Conservation (phyloP, 1,140 invertebrate species). For the Zelostemma sp. region DNA sequence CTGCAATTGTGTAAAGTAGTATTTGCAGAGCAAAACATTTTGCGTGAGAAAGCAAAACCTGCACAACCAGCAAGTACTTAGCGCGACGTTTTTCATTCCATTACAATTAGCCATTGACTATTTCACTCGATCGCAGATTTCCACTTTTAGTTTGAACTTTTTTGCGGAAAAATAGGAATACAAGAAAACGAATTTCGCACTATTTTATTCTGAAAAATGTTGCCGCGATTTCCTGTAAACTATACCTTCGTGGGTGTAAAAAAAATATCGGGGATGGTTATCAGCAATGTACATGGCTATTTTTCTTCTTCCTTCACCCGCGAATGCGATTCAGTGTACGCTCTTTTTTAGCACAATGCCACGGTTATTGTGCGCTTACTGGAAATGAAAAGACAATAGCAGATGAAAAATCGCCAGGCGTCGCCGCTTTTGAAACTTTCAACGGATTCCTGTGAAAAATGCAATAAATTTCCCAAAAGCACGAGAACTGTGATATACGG, state of each 20-base stretch:
- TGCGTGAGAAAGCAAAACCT: neutral
- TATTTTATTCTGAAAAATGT: neutral
- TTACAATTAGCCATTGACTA: neutral
- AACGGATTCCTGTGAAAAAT: constrained; percentile 45
- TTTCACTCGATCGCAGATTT: neutral
- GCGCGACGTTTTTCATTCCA: too few relatives aligned
- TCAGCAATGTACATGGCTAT: constrained; percentile 22
- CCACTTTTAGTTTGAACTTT: neutral
- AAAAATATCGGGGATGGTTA: constrained; percentile 28
- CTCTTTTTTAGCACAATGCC: constrained; percentile 35
- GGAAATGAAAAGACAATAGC: constrained; percentile 52
- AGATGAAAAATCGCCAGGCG: constrained; percentile 50
- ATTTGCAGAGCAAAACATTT: neutral
- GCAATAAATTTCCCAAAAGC: constrained; percentile 46
- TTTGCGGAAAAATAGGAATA: neutral
- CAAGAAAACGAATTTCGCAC: neutral
- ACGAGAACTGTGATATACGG: constrained; percentile 43
- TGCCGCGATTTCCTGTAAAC: neutral
- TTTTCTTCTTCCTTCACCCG: constrained; percentile 14
- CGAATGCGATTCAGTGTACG: constrained; percentile 26
- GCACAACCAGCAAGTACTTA: too few relatives aligned
- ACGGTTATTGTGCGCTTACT: constrained; percentile 48
- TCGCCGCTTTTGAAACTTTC: constrained; percentile 48
- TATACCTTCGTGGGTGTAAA: neutral
- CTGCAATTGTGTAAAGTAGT: neutral